A percentile compares a stretch with the other conserved stretches of the same genome.
Evolutionary conservation across 2,888 invertebrate species (phyloP).

Genomic region (Amphipoea lucens): DNA sequence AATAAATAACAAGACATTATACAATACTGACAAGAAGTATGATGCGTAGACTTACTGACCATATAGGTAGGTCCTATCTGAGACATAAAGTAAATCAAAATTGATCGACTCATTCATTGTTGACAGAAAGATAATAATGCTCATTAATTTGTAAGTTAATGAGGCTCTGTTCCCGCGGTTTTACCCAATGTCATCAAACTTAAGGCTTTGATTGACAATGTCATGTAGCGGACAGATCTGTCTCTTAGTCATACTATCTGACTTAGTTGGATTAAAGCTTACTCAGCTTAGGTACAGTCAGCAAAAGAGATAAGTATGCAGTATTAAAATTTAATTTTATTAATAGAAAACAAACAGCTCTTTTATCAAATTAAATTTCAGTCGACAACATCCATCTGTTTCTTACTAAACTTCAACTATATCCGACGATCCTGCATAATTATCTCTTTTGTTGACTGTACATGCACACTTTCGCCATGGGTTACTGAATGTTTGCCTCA

Average conservation of each 20-base stretch:
- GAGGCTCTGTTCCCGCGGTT: background rate
- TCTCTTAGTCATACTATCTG: too few relatives aligned
- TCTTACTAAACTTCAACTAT: too few relatives aligned
- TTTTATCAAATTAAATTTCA: too few relatives aligned
- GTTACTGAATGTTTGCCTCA: background rate
- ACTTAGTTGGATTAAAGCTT: background rate
- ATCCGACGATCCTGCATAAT: too few relatives aligned
- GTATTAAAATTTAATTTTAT: too few relatives aligned
- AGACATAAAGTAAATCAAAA: constrained; percentile 30
- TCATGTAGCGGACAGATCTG: background rate
- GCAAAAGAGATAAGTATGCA: too few relatives aligned
- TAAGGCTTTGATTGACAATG: constrained; percentile 4
- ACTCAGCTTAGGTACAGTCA: background rate
- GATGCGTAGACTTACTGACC: constrained; percentile 28
- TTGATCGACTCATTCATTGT: constrained; percentile 38
- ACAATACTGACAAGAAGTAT: constrained; percentile 59
- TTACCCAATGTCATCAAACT: constrained; percentile 7
- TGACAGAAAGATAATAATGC: constrained; percentile 37
- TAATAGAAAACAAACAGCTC: too few relatives aligned
- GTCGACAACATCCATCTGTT: too few relatives aligned
- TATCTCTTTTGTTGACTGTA: too few relatives aligned
- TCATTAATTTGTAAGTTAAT: constrained; percentile 28
- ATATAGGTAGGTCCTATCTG: constrained; percentile 20
- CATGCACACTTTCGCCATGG: too few relatives aligned
- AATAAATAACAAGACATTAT: constrained; percentile 59